Conservation (phyloP, 1,140 invertebrate genomes). For the Saccostrea cuccullata region DNA sequence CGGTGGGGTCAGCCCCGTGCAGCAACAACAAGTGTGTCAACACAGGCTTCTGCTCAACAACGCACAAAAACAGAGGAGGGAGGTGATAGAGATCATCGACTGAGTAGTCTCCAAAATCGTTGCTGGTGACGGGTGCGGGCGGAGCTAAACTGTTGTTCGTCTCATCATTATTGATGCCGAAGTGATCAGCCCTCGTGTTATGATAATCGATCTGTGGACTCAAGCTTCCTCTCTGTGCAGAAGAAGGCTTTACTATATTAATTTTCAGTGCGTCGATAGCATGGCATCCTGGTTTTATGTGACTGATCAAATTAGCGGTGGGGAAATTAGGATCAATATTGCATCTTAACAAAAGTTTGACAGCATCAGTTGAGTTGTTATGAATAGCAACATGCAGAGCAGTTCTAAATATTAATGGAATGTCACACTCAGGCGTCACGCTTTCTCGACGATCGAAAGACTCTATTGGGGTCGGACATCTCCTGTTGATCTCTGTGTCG, state of each 20-base stretch:
- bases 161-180: constrained; percentile 42
- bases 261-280: constrained; percentile 54
- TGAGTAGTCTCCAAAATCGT: constrained; percentile 74
- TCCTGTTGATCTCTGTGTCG: constrained; percentile 62
- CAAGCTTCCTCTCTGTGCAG: constrained; percentile 36
- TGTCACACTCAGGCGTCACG: constrained; percentile 62
- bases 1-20: constrained; percentile 80
- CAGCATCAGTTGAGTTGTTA: constrained; percentile 80
- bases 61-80: constrained; percentile 81
- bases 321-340: constrained; percentile 81
- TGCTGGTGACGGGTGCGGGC: constrained; percentile 30
- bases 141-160: constrained; percentile 23
- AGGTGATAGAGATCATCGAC: constrained; percentile 80
- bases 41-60: constrained; percentile 79
- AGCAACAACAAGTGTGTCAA: constrained; percentile 81
- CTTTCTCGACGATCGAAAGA: constrained; percentile 63
- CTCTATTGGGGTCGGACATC: constrained; percentile 66
- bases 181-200: constrained; percentile 34
- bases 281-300: constrained; percentile 58
- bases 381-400: constrained; percentile 82
- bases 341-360: constrained; percentile 80
- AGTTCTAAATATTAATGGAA: constrained; percentile 80
- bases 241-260: constrained; percentile 48
- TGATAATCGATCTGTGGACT: constrained; percentile 48
- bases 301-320: constrained; percentile 70